These are phyloP conservation scores for Trematocara unimaculatum DNA, from an alignment of 2,113 vertebrate genomes.

Conservation along the genomic window DNA sequence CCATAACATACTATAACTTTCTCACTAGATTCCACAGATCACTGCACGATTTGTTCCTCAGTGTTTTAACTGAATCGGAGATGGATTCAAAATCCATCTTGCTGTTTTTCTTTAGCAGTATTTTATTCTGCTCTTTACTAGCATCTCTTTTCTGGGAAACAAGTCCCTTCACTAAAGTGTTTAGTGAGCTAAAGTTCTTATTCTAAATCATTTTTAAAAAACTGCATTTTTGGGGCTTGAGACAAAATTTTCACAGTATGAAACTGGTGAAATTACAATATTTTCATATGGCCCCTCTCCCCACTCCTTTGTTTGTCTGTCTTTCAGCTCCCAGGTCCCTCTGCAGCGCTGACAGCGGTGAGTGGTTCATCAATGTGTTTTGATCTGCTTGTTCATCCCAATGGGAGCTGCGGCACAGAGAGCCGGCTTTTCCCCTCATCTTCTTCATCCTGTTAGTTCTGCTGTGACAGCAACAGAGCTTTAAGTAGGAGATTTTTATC, in stretches of 20 bases:
- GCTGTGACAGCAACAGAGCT: not conserved
- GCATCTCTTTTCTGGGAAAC: not conserved
- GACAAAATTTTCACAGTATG: not conserved
- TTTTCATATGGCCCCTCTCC: not conserved
- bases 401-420: not conserved
- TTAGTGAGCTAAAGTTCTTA: not conserved
- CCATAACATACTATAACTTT: not conserved
- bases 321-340: conserved; percentile 69
- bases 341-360: conserved; percentile 86
- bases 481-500: conserved; percentile 23
- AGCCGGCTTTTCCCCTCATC: not conserved
- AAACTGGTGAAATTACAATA: not conserved
- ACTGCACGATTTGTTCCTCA: not conserved
- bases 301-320: not conserved
- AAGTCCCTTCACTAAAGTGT: not conserved
- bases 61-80: not conserved
- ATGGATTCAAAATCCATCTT: not conserved
- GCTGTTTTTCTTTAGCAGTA: not conserved
- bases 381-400: conserved; percentile 24
- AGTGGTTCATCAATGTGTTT: conserved; percentile 56
- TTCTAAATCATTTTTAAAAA: not conserved
- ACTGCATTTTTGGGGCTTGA: not conserved
- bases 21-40: not conserved
- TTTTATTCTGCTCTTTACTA: not conserved
- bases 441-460: not conserved